Base-by-base conservation (phyloP, 2,888 invertebrate genomes). In the Morpho achilles region DNA sequence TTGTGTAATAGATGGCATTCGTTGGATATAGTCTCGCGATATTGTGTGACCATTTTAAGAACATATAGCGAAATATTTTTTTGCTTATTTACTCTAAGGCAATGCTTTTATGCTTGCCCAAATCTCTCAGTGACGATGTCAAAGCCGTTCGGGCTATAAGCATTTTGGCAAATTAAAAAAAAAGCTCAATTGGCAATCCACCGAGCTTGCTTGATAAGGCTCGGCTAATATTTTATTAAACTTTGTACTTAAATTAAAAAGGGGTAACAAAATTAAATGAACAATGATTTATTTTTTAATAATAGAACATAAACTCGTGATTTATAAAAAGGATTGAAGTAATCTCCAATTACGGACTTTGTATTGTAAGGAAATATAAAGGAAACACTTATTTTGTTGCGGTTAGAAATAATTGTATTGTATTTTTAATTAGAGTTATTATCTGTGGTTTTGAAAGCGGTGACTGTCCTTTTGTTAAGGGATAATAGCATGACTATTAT, bases 351-450 rank as follows among this genome's bases (percentile, higher is more conserved):
- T 69, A 64, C 58, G 50, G 62, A 65, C 59, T 62, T 67, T 64
- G 62, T 64, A 59, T 59, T 60, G 58, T 63, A 55, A 52, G 60
- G 39, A 7, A 65, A 63, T 58, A 67, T 67, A 71, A 68, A 71
- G 71, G 72, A 72, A 48, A 63, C 58, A 68, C 68, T 65, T 63
- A 61, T 68, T 74, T 64, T 69, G 69, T 79, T 84, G 84, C 67
- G 80, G 82, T 79, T 79, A 73, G 42, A 54, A 48, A 48, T 80
- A 80, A 79, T 84, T 80, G 77, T 80, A 69, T 72, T 74, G 70
- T 71, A 64, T 67, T 69, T 69, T 67, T 75, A 77, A 77, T 77
- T 75, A 73, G 66, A 67, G 75, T 70, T 66, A 69, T 72, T 74
- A 69, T 61, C 63, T 78, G 79, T 63, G 76, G 79, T 79, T 76